These are phyloP conservation scores for Mustela lutreola DNA, from an alignment of 2,113 vertebrate genomes.

Conservation along the genomic window DNA sequence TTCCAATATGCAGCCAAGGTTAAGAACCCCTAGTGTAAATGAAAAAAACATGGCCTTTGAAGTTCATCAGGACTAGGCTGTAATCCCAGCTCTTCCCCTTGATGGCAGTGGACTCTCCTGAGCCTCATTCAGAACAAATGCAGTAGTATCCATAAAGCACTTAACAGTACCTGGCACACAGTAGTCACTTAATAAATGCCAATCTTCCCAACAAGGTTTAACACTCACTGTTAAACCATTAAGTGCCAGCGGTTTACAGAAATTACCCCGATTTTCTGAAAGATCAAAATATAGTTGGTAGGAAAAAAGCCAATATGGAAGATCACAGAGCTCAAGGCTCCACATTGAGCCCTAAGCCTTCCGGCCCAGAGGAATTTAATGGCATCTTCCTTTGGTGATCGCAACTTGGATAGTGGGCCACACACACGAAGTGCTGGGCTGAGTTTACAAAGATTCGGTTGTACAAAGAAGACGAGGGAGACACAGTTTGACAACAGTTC, in stretches of 20 bases:
- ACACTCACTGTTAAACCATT: slow-evolving; percentile 14
- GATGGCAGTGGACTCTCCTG: slow-evolving; percentile 26
- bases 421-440: background rate
- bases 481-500: background rate
- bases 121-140: slow-evolving; percentile 36
- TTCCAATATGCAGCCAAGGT: slow-evolving; percentile 37
- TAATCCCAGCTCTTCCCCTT: slow-evolving; percentile 24
- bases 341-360: background rate
- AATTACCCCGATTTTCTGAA: background rate
- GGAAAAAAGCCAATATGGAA: background rate
- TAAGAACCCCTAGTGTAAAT: slow-evolving; percentile 23
- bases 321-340: background rate
- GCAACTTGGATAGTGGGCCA: background rate
- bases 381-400: background rate
- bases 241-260: background rate
- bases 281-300: background rate
- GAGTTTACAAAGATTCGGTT: background rate
- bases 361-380: background rate
- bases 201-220: background rate
- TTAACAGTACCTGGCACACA: background rate
- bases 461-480: background rate
- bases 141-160: slow-evolving; percentile 29
- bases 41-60: slow-evolving; percentile 41
- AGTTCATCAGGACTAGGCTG: slow-evolving; percentile 28
- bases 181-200: background rate